Percentiles rank a stretch among this genome's conserved stretches.
Evolutionary conservation across 2,888 invertebrate species (phyloP).

Genomic region (Ganaspis brasiliensis): DNA sequence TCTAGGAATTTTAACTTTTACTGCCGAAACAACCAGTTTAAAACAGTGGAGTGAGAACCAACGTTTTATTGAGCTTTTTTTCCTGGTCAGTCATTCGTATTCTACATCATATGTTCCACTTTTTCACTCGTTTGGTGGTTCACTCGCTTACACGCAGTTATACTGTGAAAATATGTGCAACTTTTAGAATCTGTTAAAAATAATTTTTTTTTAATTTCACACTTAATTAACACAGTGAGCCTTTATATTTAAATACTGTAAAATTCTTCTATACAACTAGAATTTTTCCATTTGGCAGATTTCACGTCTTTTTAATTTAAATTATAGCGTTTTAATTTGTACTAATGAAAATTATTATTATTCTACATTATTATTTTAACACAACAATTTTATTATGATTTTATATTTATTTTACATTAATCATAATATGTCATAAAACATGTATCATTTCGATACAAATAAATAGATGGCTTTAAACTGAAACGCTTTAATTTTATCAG

Average conservation of each 20-base stretch:
- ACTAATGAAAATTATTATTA: no score
- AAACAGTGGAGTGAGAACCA: not conserved
- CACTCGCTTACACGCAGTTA: constrained; percentile 53
- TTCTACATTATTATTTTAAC: no score
- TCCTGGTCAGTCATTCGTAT: constrained; percentile 52
- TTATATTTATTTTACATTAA: no score
- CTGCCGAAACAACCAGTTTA: not conserved
- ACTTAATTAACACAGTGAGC: not conserved
- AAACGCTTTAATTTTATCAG: not conserved
- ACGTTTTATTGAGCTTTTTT: constrained; percentile 51
- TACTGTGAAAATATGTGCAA: not conserved
- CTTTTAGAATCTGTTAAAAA: not conserved
- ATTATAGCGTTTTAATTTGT: no score
- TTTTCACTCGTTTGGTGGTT: constrained; percentile 58
- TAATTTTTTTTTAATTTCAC: not conserved
- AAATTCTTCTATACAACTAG: no score
- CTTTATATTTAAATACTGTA: no score
- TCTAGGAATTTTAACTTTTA: not conserved
- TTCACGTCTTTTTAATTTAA: no score
- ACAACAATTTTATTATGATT: no score
- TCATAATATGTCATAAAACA: not conserved
- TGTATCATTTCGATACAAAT: not conserved
- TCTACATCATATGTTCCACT: constrained; percentile 56
- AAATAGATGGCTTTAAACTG: not conserved
- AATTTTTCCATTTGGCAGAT: no score